These are phyloP conservation scores for Leucosticte australis DNA, from an alignment of 2,113 vertebrate species.

Conservation along the genomic window DNA sequence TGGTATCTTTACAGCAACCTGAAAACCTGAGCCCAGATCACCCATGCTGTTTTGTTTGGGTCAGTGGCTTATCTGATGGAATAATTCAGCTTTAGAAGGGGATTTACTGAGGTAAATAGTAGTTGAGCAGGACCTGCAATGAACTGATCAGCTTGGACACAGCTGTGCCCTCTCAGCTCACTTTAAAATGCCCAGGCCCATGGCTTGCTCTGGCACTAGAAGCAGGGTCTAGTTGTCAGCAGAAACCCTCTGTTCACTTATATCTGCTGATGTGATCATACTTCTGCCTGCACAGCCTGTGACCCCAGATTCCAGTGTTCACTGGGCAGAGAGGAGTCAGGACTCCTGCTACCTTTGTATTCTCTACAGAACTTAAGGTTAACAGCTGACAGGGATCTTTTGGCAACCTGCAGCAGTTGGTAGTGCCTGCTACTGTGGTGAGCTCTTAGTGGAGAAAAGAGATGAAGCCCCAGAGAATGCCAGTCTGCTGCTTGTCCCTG, in stretches of 20 bases:
- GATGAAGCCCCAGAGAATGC: neutral
- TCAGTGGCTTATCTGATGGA: neutral
- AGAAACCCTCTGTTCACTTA: neutral
- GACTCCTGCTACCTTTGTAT: neutral
- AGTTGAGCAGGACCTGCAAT: neutral
- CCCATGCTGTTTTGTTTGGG: neutral
- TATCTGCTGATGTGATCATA: neutral
- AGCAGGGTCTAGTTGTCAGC: neutral
- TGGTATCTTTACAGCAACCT: neutral
- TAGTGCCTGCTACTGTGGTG: neutral
- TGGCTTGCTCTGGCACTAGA: neutral
- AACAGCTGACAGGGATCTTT: neutral
- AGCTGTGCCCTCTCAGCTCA: neutral
- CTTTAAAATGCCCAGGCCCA: neutral
- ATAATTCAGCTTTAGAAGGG: neutral
- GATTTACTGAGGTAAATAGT: neutral
- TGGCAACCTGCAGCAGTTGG: neutral
- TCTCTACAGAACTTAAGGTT: neutral
- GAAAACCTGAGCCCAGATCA: neutral
- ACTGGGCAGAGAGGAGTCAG: neutral
- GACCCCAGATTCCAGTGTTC: neutral
- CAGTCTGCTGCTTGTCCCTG: neutral
- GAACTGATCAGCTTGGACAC: rapidly evolving
- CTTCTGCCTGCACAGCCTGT: neutral
- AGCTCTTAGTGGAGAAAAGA: neutral